A percentile compares a stretch with the other conserved stretches of the same genome.
phyloP scores from a whole-genome alignment of 1,140 invertebrate genomes.

The Cyclargus thomasi region DNA sequence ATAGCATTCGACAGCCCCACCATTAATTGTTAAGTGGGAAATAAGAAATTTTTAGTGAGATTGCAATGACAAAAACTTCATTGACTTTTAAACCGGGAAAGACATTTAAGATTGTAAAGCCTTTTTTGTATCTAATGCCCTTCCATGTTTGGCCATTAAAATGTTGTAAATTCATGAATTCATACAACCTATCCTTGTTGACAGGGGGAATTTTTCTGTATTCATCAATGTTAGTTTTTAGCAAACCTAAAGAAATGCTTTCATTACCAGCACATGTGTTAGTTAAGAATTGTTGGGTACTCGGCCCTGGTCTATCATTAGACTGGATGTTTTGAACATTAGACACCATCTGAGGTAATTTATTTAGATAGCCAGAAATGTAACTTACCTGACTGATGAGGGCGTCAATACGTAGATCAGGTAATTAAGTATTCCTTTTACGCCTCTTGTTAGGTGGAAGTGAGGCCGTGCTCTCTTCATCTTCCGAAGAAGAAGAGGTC shows the following conservation, averaged over 20 bases:
- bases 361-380: no score
- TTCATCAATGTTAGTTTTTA: slow-evolving; percentile 10
- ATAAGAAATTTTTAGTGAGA: slow-evolving; percentile 17
- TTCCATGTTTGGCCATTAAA: slow-evolving; percentile 18
- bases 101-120: slow-evolving; percentile 15
- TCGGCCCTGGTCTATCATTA: no score
- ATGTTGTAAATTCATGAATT: background rate
- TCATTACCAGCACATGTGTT: no score
- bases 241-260: background rate
- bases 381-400: no score
- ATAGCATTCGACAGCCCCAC: slow-evolving; percentile 32
- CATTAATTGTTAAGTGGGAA: slow-evolving; percentile 27
- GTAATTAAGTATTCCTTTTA: no score
- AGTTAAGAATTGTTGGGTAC: no score
- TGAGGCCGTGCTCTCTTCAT: no score
- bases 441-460: no score
- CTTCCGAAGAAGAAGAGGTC: no score
- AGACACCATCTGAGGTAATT: no score
- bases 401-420: no score
- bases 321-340: no score
- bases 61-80: slow-evolving; percentile 20
- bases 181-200: background rate
- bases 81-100: slow-evolving; percentile 16
- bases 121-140: slow-evolving; percentile 15
- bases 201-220: slow-evolving; percentile 7